Evolutionary conservation across 2,797 vertebrate species (phyloP), one percentile per base, ranked within the genome.

Genomic region (Parauchenoglanis punctatus): DNA sequence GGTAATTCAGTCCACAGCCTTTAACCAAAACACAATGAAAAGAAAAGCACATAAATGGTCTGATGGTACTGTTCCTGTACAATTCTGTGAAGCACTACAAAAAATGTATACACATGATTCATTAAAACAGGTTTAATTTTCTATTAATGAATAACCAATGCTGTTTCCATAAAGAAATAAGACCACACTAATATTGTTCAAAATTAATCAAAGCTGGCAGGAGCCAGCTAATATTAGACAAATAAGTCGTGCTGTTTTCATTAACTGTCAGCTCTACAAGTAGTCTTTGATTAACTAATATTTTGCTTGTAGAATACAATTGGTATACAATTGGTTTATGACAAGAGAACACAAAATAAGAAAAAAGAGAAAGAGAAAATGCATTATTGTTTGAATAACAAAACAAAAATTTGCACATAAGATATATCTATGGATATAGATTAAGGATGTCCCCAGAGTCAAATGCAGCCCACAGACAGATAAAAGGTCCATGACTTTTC

Each of bases 1-100:
- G 98, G 91, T 99, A 99, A 94, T 99, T 99, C 82, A 98, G 95
- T 68, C 98, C 98, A 81, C 98, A 99, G 63, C 98, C 98, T 99
- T 89, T 67, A 54, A 88, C 18, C 85, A 20, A 68, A 11, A 75
- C n/a, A 87, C 15, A 89, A 11, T n/a, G 40, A 81, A 70, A 77
- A 58, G 86, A 1, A 31, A 28, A 54, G 28, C 44, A 61, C 35
- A 78, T 7, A 76, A 40, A 49, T 44, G 11, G 20, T 73, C 72
- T 20, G 77, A 31, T 49, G 78, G 44, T 59, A 65, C 28, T 40
- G 12, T 31, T 31, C 5, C 20, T 78, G 18, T 78, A 78, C 8
- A 23, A 20, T 40, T n/a, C 31, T 73, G 61, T 85, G 3, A 80
- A 56, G 11, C 49, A 68, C 49, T 65, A 65, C 40, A 20, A 28